These are phyloP conservation scores for Macropodus opercularis DNA, from an alignment of 2,797 vertebrate species.

Conservation along the genomic window DNA sequence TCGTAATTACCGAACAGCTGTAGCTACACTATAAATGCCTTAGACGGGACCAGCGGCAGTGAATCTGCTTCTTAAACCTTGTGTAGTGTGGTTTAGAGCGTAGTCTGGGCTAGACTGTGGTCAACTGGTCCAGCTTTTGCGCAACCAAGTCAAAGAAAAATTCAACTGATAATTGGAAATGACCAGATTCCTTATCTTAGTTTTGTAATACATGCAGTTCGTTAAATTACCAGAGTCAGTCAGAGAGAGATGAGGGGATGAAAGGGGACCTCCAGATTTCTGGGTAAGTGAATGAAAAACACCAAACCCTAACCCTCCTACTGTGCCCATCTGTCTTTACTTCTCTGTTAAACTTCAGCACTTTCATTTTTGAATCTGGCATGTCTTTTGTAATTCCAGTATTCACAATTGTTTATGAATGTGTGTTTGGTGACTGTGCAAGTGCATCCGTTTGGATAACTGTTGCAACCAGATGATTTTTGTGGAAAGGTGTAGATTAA, in stretches of 20 bases:
- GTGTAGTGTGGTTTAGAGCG: too few relatives aligned
- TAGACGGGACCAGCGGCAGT: too few relatives aligned
- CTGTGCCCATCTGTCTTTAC: slow-evolving; percentile 26
- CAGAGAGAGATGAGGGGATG: slow-evolving; percentile 49
- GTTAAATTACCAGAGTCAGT: too few relatives aligned
- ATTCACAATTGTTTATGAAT: slow-evolving; percentile 44
- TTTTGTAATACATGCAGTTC: too few relatives aligned
- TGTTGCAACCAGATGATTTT: slow-evolving; percentile 39
- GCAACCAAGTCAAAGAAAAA: too few relatives aligned
- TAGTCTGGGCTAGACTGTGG: too few relatives aligned
- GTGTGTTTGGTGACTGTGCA: slow-evolving; percentile 51
- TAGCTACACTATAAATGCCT: too few relatives aligned
- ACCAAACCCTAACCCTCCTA: slow-evolving; percentile 21
- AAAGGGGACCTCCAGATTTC: slow-evolving; percentile 47
- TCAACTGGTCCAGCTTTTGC: too few relatives aligned
- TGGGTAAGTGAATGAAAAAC: slow-evolving; percentile 60
- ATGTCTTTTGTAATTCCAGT: slow-evolving; percentile 32
- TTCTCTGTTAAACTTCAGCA: slow-evolving; percentile 47
- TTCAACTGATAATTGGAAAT: too few relatives aligned
- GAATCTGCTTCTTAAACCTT: too few relatives aligned
- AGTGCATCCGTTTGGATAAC: slow-evolving; percentile 29
- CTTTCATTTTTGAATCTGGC: slow-evolving; percentile 44
- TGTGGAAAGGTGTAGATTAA: slow-evolving; percentile 20
- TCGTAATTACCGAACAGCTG: too few relatives aligned
- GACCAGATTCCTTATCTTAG: too few relatives aligned